Base-by-base conservation (phyloP, 2,113 vertebrate species). In the Xerus inauris region DNA sequence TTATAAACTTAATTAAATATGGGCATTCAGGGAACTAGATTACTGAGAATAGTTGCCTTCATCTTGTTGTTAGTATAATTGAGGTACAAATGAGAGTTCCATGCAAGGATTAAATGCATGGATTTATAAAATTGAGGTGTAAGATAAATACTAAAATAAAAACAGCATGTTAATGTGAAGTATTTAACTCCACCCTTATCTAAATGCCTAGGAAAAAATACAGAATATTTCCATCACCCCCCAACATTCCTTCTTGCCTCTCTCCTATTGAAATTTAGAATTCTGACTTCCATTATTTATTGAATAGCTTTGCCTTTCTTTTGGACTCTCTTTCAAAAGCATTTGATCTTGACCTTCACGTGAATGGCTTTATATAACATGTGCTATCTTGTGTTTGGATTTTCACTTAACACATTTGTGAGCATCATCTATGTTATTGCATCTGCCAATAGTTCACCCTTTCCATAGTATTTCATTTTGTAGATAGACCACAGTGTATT, bases 71-170 rank as follows among this genome's bases (percentile, higher is more conserved):
- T 82, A 9, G 17, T 87, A 65, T 82, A 35, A 82, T 65, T 82
- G 38, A 28, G 45, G 42, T 57, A 86, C 26, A 42, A 75, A 72
- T n/a, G 62, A 89, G 54, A 85, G 75, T 49, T 85, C 75, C 80
- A 11, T 14, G 6, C 19, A 69, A 59, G 71, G 26, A 30, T 83
- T 93, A 22, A 85, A 92, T 81, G 14, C 32, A 64, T 82, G 32
- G 20, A 35, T 86, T 94, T 91, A 83, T 24, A n/a, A 67, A 75
- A 42, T 32, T 64, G n/a, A 94, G 8, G 8, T 77, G 20, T 62
- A 75, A 80, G 13, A 69, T 67, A 94, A 86, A 86, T 77, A 79
- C 16, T 40, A 87, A 87, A 95, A 83, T 90, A 84, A 38, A 45
- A 10, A 47, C 65, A 59, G 17, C 30, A 9, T 89, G 22, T 59